A percentile compares a stretch with the other conserved stretches of the same genome.
phyloP scores from a whole-genome alignment of 1,140 invertebrate genomes.

The Drosophila truncata region DNA sequence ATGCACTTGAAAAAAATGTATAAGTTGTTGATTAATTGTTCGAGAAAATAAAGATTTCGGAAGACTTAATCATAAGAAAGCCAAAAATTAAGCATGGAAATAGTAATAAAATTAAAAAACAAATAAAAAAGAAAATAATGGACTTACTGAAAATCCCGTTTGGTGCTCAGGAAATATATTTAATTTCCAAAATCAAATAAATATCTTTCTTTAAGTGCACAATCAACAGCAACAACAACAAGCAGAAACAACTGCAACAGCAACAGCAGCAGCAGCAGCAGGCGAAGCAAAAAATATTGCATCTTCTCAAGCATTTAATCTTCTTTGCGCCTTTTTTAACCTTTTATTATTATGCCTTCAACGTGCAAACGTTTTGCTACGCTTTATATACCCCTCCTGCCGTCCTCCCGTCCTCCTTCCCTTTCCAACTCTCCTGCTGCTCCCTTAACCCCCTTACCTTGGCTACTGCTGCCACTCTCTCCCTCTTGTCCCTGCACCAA shows the following conservation, averaged over 20 bases:
- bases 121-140: neutral
- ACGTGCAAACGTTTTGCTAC: slow-evolving; percentile 84
- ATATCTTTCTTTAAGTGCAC: neutral
- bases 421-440: neutral
- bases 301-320: slow-evolving; percentile 84
- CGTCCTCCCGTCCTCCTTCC: neutral
- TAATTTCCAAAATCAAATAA: neutral
- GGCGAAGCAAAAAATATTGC: slow-evolving; percentile 79
- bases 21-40: too few species aligned
- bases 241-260: slow-evolving; percentile 30
- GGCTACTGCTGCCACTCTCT: neutral
- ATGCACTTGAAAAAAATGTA: neutral
- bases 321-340: slow-evolving; percentile 84
- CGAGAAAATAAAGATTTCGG: too few species aligned
- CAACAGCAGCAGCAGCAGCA: slow-evolving; percentile 25
- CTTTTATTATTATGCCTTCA: slow-evolving; percentile 84
- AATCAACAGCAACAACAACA: slow-evolving; percentile 37
- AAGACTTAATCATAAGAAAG: too few species aligned
- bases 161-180: neutral
- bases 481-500: slow-evolving; percentile 19
- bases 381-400: slow-evolving; percentile 68
- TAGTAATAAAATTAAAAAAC: neutral
- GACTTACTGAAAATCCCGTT: neutral
- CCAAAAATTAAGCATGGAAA: neutral
- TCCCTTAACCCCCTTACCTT: slow-evolving; percentile 4